Base-by-base conservation (phyloP, 1,140 invertebrate genomes). In the Panagrolaimus sp. region DNA sequence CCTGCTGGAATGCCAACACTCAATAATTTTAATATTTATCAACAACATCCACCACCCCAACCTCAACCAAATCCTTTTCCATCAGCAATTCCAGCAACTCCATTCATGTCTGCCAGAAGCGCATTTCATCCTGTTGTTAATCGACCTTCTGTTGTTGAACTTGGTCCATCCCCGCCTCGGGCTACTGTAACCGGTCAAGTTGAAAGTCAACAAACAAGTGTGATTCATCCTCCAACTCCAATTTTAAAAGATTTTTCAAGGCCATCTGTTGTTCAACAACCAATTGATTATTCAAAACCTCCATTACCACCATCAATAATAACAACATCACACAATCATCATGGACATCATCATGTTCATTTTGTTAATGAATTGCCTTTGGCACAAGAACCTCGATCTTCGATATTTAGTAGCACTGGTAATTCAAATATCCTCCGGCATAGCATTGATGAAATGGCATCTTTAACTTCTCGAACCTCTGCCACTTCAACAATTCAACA, bases 101-200 rank as follows among this genome's bases (percentile, higher is more conserved):
- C 70, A 38, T 38, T 38, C 32, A 38, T 38, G 32, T 38, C 32
- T 4, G 68, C 65, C 0, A 48, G 65, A 24, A 63, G 65, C 45
- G 73, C 73, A 21, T 74, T 74, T 55, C 67, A 69, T n/a, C 72
- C 72, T 17, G 71, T 73, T 17, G 71, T 73, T 45, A 69, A 63
- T 8, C 38, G 58, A n/a, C 63, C 72, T 12, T 65, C 48, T 24
- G 68, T 74, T 10, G 71, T 74, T 14, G 68, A 68, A 43, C 26
- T 65, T 73, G 73, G 46, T 67, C 73, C 43, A 67, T 69, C 52
- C 0, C 52, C 15, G 1, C 52, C 52, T 5, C 52, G 52, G 28
- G 21, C 52, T 17, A n/a, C 52, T 12, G 28, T 58, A 28, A 58
- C 52, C 10, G n/a, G 21, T 21, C 10, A 58, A 12, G 21, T 21